Evolutionary conservation across 2,113 vertebrate genomes (phyloP).

Genomic region (Serilophus lunatus): DNA sequence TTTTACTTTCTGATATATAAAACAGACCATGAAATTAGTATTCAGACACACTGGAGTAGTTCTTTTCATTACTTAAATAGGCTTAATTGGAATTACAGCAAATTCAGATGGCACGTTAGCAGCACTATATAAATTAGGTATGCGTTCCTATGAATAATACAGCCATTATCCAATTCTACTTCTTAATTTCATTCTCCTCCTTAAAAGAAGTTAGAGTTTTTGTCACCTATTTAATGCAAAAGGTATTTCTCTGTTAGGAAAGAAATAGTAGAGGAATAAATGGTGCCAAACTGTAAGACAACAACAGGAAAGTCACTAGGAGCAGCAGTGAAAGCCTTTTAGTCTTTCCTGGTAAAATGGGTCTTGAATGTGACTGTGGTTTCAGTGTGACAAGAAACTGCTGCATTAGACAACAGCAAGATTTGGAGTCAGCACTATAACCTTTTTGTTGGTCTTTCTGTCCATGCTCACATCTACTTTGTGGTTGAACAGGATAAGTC

Average conservation of each 20-base stretch:
- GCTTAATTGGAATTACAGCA: constrained; percentile 44
- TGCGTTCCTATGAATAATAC: not conserved
- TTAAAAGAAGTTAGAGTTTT: not conserved
- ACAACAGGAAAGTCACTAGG: not conserved
- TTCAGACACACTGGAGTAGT: constrained; percentile 20
- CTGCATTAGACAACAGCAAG: not conserved
- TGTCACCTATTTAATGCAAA: not conserved
- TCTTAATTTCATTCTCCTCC: constrained; percentile 14
- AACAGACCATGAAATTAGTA: constrained; percentile 42
- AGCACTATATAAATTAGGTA: constrained; percentile 40
- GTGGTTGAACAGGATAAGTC: not conserved
- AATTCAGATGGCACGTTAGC: constrained; percentile 26
- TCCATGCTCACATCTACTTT: not conserved
- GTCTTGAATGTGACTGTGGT: not conserved
- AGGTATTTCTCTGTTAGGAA: not conserved
- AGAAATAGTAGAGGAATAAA: not conserved
- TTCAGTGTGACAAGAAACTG: not conserved
- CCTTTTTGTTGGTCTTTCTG: not conserved
- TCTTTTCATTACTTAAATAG: constrained; percentile 49
- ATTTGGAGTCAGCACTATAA: not conserved
- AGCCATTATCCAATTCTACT: constrained; percentile 2
- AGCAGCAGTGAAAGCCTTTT: not conserved
- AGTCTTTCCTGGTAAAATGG: not conserved
- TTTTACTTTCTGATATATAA: constrained; percentile 30
- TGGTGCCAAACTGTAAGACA: not conserved